phyloP scores from a whole-genome alignment of 2,888 invertebrate species.

The Malthinus seriepunctatus region DNA sequence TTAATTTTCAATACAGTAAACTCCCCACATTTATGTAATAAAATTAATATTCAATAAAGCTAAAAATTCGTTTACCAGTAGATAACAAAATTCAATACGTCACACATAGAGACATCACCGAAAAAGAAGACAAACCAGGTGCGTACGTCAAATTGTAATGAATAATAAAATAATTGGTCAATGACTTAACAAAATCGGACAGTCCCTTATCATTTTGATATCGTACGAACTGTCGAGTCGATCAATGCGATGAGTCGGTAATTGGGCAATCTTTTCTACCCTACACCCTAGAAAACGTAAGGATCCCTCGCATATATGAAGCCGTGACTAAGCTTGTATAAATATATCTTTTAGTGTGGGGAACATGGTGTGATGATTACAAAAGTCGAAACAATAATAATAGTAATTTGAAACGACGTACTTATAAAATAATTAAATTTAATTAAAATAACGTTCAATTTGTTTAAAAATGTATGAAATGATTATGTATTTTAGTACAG shows the following conservation, averaged over 20 bases:
- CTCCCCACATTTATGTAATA: neutral
- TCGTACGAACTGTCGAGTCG: slow-evolving; percentile 44
- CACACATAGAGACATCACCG: slow-evolving; percentile 15
- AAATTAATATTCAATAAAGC: slow-evolving; percentile 17
- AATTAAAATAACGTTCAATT: no score
- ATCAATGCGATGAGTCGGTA: slow-evolving; percentile 49
- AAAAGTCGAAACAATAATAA: slow-evolving; percentile 12
- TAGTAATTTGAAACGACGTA: slow-evolving; percentile 2
- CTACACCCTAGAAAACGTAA: slow-evolving; percentile 21
- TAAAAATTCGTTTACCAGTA: slow-evolving; percentile 10
- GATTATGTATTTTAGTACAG: no score
- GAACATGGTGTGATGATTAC: slow-evolving; percentile 12
- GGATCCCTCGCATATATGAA: slow-evolving; percentile 33
- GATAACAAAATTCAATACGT: slow-evolving; percentile 21
- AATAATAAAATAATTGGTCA: slow-evolving; percentile 46
- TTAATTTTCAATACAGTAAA: no score
- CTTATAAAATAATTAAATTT: neutral
- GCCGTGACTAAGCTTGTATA: slow-evolving; percentile 48
- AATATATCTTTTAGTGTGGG: slow-evolving; percentile 26
- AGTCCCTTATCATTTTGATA: slow-evolving; percentile 44
- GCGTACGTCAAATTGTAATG: slow-evolving; percentile 21
- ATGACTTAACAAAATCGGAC: slow-evolving; percentile 51
- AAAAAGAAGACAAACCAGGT: slow-evolving; percentile 24
- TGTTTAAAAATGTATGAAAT: no score
- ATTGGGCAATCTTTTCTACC: slow-evolving; percentile 46